A percentile compares a stretch with the other conserved stretches of the same genome.
Evolutionary conservation across 2,797 vertebrate species (phyloP).

Genomic region (Microcaecilia unicolor): DNA sequence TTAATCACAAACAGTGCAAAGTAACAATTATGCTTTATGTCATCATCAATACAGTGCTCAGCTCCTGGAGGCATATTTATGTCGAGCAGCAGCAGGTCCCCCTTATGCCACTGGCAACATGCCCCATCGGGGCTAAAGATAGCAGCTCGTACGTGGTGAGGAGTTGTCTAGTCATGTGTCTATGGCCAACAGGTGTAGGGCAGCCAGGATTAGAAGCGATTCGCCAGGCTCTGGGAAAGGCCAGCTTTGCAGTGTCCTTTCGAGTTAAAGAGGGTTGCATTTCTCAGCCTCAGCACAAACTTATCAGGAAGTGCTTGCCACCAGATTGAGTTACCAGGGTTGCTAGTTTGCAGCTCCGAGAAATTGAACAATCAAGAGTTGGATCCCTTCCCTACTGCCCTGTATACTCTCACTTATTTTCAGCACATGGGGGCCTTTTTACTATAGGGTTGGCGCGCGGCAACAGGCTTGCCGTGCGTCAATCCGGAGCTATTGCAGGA

Average conservation of each 20-base stretch:
- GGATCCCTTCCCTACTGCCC: no score
- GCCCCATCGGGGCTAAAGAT: constrained; percentile 18
- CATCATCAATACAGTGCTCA: constrained; percentile 2
- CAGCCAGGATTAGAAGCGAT: constrained; percentile 14
- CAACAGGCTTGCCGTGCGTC: no score
- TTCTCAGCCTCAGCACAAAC: constrained; percentile 17
- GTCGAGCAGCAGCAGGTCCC: constrained; percentile 1
- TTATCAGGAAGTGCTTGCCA: background rate
- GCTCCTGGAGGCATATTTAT: constrained; percentile 1
- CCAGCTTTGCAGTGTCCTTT: background rate
- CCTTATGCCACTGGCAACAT: constrained; percentile 7
- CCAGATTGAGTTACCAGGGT: background rate
- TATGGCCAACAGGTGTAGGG: constrained; percentile 14
- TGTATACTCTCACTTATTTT: no score
- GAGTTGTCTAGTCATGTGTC: background rate
- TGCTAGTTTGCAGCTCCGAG: no score
- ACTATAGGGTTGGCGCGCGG: no score
- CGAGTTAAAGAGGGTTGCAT: background rate
- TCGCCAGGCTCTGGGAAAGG: constrained; percentile 1
- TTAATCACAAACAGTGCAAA: constrained; percentile 12
- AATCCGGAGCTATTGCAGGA: no score
- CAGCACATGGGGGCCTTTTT: no score
- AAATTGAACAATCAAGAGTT: no score
- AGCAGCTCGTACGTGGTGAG: background rate
- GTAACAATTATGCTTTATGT: constrained; percentile 3